These are phyloP conservation scores for Sebastes fasciatus DNA, from an alignment of 2,113 vertebrate species.

Conservation along the genomic window DNA sequence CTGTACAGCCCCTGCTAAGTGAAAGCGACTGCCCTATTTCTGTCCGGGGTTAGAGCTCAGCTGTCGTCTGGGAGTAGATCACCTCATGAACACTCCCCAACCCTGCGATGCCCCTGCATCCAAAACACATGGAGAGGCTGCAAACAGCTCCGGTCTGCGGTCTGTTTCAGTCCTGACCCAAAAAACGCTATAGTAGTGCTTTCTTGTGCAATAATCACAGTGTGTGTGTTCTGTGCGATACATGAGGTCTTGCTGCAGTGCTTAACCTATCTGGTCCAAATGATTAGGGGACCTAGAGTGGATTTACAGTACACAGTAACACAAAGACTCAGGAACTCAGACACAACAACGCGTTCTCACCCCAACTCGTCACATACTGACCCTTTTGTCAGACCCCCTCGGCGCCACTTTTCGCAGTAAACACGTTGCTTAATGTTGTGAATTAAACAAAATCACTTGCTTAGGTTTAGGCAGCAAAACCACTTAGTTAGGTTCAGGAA, in stretches of 20 bases:
- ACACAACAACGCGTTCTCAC: neutral
- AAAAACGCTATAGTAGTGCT: neutral
- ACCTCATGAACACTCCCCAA: constrained; percentile 39
- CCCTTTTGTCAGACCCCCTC: no score
- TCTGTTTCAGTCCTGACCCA: neutral
- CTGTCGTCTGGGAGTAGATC: constrained; percentile 78
- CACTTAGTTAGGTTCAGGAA: no score
- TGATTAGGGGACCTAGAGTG: neutral
- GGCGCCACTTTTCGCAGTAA: no score
- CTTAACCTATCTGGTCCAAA: constrained; percentile 28
- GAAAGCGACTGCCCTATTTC: constrained; percentile 77
- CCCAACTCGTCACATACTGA: no score
- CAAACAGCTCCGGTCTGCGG: constrained; percentile 23
- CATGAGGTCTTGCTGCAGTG: constrained; percentile 7
- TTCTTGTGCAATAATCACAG: neutral
- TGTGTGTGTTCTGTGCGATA: neutral
- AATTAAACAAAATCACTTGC: no score
- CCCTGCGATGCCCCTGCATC: constrained; percentile 4
- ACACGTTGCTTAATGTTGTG: no score
- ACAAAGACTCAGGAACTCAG: constrained; percentile 8
- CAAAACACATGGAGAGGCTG: neutral
- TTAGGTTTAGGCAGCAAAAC: no score
- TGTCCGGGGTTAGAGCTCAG: constrained; percentile 75
- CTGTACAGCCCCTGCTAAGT: constrained; percentile 58
- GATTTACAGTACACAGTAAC: constrained; percentile 18